phyloP scores from a whole-genome alignment of 2,797 vertebrate species.

The Mycteria americana region DNA sequence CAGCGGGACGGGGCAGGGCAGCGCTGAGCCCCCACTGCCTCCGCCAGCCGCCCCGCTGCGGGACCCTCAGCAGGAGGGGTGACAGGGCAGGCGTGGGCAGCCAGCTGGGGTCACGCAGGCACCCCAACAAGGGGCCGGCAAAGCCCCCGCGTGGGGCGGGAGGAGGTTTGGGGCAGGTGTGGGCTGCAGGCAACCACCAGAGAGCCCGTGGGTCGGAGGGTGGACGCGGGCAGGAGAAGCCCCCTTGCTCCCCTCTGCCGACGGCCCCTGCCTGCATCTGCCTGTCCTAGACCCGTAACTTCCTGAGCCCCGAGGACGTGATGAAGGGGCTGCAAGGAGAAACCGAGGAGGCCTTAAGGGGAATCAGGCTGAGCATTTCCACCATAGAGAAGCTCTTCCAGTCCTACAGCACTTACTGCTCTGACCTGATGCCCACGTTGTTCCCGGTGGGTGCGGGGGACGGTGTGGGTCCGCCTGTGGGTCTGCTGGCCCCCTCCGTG shows the following conservation, averaged over 20 bases:
- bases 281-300: constrained; percentile 68
- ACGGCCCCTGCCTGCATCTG: neutral
- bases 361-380: constrained; percentile 59
- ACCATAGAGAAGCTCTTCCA: constrained; percentile 67
- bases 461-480: accelerated
- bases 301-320: constrained; percentile 74
- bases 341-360: constrained; percentile 44
- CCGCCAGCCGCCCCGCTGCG: neutral
- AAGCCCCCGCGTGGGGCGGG: accelerated
- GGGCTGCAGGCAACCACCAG: neutral
- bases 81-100: neutral
- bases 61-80: accelerated
- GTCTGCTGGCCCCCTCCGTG: accelerated
- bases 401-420: constrained; percentile 68
- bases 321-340: constrained; percentile 76
- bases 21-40: neutral
- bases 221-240: neutral
- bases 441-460: constrained; percentile 62
- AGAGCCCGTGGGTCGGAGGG: neutral
- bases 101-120: accelerated
- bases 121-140: neutral
- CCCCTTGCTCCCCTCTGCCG: accelerated
- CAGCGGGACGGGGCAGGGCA: neutral
- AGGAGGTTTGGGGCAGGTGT: neutral
- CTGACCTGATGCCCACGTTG: constrained; percentile 26